Percentiles rank a stretch among this genome's conserved stretches.
Conservation (phyloP, 2,888 invertebrate genomes). For the Smittia sp. region DNA sequence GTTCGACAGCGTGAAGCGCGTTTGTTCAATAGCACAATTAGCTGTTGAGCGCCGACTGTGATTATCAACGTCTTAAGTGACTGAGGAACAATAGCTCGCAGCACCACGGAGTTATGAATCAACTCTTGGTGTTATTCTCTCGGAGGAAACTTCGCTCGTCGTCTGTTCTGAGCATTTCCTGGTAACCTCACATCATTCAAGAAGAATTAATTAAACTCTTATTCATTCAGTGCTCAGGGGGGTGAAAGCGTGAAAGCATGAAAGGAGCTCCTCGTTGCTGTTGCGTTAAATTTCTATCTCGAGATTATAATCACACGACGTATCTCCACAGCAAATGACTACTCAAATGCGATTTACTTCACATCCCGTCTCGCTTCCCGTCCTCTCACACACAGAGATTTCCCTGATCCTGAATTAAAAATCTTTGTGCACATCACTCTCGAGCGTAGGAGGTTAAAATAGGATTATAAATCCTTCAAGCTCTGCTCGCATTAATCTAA, state of each 20-base stretch:
- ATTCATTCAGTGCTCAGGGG: background rate
- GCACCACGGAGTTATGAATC: too few relatives aligned
- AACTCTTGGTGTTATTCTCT: too few relatives aligned
- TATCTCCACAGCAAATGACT: constrained; percentile 1
- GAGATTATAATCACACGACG: background rate
- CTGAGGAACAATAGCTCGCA: too few relatives aligned
- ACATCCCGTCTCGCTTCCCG: background rate
- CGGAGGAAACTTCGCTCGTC: too few relatives aligned
- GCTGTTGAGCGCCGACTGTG: too few relatives aligned
- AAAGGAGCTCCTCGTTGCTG: background rate
- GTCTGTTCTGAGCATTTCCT: background rate
- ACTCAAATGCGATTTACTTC: constrained; percentile 21
- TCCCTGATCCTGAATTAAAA: background rate
- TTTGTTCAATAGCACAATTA: too few relatives aligned
- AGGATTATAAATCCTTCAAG: constrained; percentile 41
- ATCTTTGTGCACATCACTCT: constrained; percentile 7
- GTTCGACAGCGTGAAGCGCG: too few relatives aligned
- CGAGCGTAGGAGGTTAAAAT: constrained; percentile 11
- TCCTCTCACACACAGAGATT: background rate
- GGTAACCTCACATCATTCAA: background rate
- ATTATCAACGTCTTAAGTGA: too few relatives aligned
- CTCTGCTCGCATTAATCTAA: constrained; percentile 31
- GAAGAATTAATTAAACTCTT: constrained; percentile 23
- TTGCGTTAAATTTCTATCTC: constrained; percentile 12
- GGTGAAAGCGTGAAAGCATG: background rate